These are phyloP conservation scores for Torymus auratus DNA, from an alignment of 2,888 invertebrate genomes.

Conservation along the genomic window DNA sequence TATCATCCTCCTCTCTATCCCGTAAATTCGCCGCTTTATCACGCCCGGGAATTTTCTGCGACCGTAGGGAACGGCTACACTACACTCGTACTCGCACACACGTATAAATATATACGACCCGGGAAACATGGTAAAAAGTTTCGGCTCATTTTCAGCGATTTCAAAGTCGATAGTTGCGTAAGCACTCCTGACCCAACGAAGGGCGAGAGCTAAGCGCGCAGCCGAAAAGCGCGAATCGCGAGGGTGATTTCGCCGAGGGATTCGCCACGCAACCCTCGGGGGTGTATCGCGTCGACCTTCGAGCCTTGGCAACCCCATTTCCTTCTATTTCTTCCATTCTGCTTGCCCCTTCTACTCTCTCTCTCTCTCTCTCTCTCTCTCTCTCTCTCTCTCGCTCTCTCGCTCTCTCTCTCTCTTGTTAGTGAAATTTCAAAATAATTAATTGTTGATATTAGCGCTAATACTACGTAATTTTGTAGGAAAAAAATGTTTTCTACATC, in stretches of 20 bases:
- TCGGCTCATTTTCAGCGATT: slow-evolving; percentile 44
- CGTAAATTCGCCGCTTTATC: slow-evolving; percentile 38
- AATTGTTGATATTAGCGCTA: too few species aligned
- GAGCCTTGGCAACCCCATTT: slow-evolving; percentile 32
- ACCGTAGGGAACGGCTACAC: too few species aligned
- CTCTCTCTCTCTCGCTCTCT: too few species aligned
- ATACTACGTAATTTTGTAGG: too few species aligned
- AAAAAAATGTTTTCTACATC: too few species aligned
- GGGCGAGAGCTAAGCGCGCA: slow-evolving; percentile 5
- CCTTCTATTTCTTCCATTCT: background rate
- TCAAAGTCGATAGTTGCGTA: slow-evolving; percentile 44
- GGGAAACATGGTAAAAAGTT: slow-evolving; percentile 29
- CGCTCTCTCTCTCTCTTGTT: too few species aligned
- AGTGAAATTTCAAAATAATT: too few species aligned
- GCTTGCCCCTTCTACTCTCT: slow-evolving; percentile 29
- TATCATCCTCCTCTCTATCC: background rate
- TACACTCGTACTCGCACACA: too few species aligned
- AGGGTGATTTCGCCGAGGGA: slow-evolving; percentile 43
- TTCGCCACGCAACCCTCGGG: slow-evolving; percentile 26
- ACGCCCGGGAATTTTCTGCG: background rate
- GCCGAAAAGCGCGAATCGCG: slow-evolving; percentile 7
- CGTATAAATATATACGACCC: too few species aligned
- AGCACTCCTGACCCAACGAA: slow-evolving; percentile 39
- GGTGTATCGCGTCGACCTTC: background rate
- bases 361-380: background rate